Conservation (phyloP, 2,113 vertebrate species). For the Phalacrocorax pelagicus region DNA sequence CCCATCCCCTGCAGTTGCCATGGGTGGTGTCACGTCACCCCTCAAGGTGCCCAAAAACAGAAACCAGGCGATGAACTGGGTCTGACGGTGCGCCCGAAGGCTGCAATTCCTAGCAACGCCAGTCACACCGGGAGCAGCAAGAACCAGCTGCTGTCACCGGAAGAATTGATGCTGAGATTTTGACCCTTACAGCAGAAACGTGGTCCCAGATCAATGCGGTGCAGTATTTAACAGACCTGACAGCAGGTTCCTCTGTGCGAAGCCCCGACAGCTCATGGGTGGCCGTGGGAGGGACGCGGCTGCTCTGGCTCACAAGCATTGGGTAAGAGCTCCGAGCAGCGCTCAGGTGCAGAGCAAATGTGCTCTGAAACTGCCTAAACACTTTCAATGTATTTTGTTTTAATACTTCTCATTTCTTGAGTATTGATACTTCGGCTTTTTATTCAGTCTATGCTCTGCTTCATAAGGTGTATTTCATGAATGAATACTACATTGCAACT, state of each 20-base stretch:
- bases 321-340: rapidly evolving
- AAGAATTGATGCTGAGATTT: neutral
- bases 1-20: neutral
- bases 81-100: neutral
- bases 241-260: neutral
- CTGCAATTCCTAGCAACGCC: neutral
- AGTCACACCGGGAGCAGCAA: rapidly evolving
- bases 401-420: neutral
- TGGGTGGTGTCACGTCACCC: neutral
- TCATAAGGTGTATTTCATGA: neutral
- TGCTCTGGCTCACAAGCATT: neutral
- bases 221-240: neutral
- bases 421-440: neutral
- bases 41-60: neutral
- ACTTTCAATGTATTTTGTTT: neutral
- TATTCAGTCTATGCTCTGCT: neutral
- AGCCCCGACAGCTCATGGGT: rapidly evolving
- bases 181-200: neutral
- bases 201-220: neutral
- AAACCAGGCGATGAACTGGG: neutral
- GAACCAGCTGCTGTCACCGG: neutral
- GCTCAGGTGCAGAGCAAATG: neutral
- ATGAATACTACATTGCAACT: neutral
- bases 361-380: neutral
- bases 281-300: neutral